A percentile compares a stretch with the other conserved stretches of the same genome.
phyloP scores from a whole-genome alignment of 2,888 invertebrate genomes.

The Lobophora halterata region DNA sequence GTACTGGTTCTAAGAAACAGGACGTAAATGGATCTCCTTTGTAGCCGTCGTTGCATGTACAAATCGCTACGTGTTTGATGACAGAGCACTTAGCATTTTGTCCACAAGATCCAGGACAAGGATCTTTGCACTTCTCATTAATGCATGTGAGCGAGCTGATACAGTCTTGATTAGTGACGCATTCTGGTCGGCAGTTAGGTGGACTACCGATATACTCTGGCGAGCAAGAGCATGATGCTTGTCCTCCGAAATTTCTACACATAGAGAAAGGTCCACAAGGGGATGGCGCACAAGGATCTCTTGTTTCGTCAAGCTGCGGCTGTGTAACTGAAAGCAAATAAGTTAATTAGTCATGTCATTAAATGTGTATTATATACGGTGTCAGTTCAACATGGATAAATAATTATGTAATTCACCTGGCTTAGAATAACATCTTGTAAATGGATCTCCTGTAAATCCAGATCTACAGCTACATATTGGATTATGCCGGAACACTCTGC shows the following conservation, averaged over 20 bases:
- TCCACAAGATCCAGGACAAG: constrained; percentile 86
- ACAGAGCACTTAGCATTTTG: constrained; percentile 79
- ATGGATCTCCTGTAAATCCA: constrained; percentile 83
- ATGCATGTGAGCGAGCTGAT: constrained; percentile 83
- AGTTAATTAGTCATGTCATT: constrained; percentile 5
- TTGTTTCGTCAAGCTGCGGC: constrained; percentile 59
- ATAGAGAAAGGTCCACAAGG: constrained; percentile 84
- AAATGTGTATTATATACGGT: background rate
- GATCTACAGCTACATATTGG: constrained; percentile 85
- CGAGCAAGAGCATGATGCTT: constrained; percentile 83
- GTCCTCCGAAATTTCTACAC: constrained; percentile 78
- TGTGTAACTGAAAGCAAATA: constrained; percentile 45
- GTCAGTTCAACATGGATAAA: background rate
- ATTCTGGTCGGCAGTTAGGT: constrained; percentile 85
- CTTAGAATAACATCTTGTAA: constrained; percentile 82
- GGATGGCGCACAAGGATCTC: constrained; percentile 84
- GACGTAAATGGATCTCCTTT: constrained; percentile 83
- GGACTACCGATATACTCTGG: constrained; percentile 83
- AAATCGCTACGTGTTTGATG: constrained; percentile 83
- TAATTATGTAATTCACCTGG: constrained; percentile 66
- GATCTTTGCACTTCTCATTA: constrained; percentile 83
- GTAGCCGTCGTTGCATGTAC: constrained; percentile 80
- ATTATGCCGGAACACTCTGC: constrained; percentile 86
- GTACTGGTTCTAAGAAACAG: constrained; percentile 55
- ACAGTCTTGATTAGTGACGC: constrained; percentile 85